Evolutionary conservation across 1,140 invertebrate genomes (phyloP).

Genomic region (Brachionus rubens): DNA sequence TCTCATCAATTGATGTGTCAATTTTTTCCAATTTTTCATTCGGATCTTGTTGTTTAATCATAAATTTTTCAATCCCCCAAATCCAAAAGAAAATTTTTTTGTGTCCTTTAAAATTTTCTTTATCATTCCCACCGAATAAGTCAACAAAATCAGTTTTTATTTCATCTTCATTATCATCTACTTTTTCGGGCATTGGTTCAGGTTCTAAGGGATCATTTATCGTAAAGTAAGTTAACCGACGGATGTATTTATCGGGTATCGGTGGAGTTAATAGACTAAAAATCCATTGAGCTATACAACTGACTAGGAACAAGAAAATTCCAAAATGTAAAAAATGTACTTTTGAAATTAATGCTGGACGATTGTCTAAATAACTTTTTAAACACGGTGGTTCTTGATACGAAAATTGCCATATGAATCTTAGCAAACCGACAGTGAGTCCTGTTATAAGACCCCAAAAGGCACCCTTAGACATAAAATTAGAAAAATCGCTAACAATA

Average conservation of each 20-base stretch:
- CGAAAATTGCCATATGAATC: conserved; percentile 55
- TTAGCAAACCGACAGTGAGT: conserved; percentile 59
- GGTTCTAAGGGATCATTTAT: conserved; percentile 29
- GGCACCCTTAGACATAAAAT: conserved; percentile 57
- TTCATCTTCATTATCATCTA: neutral
- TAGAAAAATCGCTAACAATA: neutral
- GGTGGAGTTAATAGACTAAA: conserved; percentile 54
- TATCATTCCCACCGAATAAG: neutral
- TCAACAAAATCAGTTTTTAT: neutral
- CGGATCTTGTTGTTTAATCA: neutral
- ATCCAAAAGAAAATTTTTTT: conserved; percentile 41
- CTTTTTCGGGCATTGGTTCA: neutral
- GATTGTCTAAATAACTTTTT: conserved; percentile 48
- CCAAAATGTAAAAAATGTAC: conserved; percentile 60
- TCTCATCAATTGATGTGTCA: conserved; percentile 28
- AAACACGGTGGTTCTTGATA: conserved; percentile 52
- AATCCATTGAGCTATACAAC: conserved; percentile 50
- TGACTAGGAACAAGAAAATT: conserved; percentile 53
- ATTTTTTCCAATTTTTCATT: neutral
- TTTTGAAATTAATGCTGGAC: conserved; percentile 17
- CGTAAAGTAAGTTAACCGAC: conserved; percentile 21
- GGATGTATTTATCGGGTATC: conserved; percentile 52
- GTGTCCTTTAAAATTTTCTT: neutral
- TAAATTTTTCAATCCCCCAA: conserved; percentile 20
- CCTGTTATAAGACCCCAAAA: conserved; percentile 63